Base-by-base conservation (phyloP, 2,797 vertebrate species). In the Chloroceryle inda region DNA sequence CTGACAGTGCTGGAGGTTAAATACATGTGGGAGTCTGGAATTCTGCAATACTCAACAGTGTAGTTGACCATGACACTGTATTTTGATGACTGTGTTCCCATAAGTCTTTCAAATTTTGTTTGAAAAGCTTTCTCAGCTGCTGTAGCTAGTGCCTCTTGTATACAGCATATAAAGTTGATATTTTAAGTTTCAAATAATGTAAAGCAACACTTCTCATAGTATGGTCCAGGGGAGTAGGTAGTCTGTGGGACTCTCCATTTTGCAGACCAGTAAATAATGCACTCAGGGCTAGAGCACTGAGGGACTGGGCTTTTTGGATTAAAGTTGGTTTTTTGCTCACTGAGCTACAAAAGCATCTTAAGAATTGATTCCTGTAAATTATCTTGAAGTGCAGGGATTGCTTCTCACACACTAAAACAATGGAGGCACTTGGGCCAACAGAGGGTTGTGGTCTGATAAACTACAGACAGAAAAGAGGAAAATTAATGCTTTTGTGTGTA, bases 41-140 rank as follows among this genome's bases (percentile, higher is more conserved):
- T 72, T 69, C 44, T 63, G 13, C 55, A 82, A 4, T 72, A 49
- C 3, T 68, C 23, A 63, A 35, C 40, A 49, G 5, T 31, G 7
- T 26, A 85, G 53, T 82, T 87, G 26, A 61, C 33, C 1, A 2
- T 86, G 52, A 45, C 13, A 33, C 27, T 2, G 4, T 59, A 38
- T 82, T 93, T 94, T 79, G 38, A 52, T 78, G 44, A 59, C 50
- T 77, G 1, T 67, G 24, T 89, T 88, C 69, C 72, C 24, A 8
- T 53, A 33, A 44, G 38, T 62, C 22, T 31, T 92, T 94, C 68
- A 82, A 40, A 78, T 92, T 71, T 80, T 5, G 77, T 61, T 62
- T 75, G 16, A 77, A 91, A 95, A 80, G 23, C 23, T 75, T 95
- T 92, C 49, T 83, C 29, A 69, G 45, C 53, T 91, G 72, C 79